phyloP scores from a whole-genome alignment of 2,888 invertebrate species.

The Octonoba sinensis region DNA sequence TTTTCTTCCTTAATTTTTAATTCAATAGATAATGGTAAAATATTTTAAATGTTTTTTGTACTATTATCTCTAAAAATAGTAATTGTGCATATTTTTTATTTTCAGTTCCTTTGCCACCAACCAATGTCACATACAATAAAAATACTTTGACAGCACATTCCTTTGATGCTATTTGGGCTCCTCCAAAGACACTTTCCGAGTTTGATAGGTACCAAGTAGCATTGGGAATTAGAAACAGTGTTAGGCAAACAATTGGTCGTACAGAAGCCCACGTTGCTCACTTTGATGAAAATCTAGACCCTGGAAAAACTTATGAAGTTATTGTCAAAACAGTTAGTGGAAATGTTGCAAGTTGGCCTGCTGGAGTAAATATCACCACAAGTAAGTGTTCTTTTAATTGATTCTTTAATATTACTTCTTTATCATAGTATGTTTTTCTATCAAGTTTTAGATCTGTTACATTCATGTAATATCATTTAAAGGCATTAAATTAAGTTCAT shows the following conservation, averaged over 20 bases:
- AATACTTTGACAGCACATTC: slow-evolving; percentile 81
- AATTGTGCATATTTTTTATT: slow-evolving; percentile 7
- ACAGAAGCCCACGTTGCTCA: slow-evolving; percentile 72
- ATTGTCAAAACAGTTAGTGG: slow-evolving; percentile 93
- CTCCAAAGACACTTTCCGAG: slow-evolving; percentile 84
- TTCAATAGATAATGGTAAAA: too few relatives aligned
- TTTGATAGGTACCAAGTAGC: slow-evolving; percentile 94
- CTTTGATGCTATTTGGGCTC: slow-evolving; percentile 88
- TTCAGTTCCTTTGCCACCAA: slow-evolving; percentile 84
- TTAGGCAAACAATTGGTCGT: slow-evolving; percentile 69
- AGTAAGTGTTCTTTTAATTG: slow-evolving; percentile 72
- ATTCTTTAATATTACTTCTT: neutral
- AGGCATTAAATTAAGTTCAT: neutral
- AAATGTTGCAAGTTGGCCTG: slow-evolving; percentile 94
- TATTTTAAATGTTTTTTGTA: too few relatives aligned
- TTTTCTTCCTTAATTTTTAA: too few relatives aligned
- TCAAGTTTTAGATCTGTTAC: neutral
- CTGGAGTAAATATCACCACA: slow-evolving; percentile 86
- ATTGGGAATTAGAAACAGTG: slow-evolving; percentile 73
- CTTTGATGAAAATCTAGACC: slow-evolving; percentile 86
- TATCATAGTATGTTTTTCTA: neutral
- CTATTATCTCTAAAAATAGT: neutral
- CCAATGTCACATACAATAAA: slow-evolving; percentile 85
- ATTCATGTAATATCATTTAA: neutral
- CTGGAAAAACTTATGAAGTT: slow-evolving; percentile 90